Base-by-base conservation (phyloP, 2,113 vertebrate species). In the Zosterops pallidus region DNA sequence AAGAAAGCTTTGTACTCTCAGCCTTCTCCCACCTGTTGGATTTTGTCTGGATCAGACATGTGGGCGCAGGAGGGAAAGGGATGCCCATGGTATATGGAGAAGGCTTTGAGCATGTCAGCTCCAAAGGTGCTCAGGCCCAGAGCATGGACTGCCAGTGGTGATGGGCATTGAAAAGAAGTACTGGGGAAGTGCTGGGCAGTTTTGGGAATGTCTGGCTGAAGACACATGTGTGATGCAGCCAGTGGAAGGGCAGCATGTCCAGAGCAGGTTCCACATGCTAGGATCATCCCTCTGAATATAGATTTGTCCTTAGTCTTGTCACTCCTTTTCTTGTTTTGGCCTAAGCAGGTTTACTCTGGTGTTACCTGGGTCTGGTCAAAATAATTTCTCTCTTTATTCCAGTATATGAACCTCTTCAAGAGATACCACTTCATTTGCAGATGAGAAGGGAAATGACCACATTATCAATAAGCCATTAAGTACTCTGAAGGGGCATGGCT, bases 11-110 rank as follows among this genome's bases (percentile, higher is more conserved):
- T 70, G 44, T 44, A 44, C 44, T 44, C 44, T 44, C 44, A 4
- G 13, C 39, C 70, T 74, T 39, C 35, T 90, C 57, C 70, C 52
- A 33, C 60, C n/a, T 56, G 11, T 2, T 49, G 75, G 52, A 62
- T 84, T 94, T 71, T 75, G n/a, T 26, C 56, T 50, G 29, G 37
- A 18, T 82, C 42, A 75, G 46, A 42, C 0, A 0, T 25, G 37
- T 49, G n/a, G 50, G 21, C 35, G 37, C 41, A 35, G 52, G 44
- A 85, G 44, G 24, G 44, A 59, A 35, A 49, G 14, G 14, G 44
- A 9, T 55, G n/a, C 23, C 47, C 0, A 0, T 3, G 21, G 56
- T 14, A 4, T 35, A 1, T 11, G 14, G 37, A n/a, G 11, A 25
- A 50, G 39, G n/a, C 18, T 57, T 57, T 86, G 68, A 72, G 59